A percentile compares a stretch with the other conserved stretches of the same genome.
These are phyloP conservation scores for Eurois occulta DNA, from an alignment of 2,888 invertebrate species.

Conservation along the genomic window DNA sequence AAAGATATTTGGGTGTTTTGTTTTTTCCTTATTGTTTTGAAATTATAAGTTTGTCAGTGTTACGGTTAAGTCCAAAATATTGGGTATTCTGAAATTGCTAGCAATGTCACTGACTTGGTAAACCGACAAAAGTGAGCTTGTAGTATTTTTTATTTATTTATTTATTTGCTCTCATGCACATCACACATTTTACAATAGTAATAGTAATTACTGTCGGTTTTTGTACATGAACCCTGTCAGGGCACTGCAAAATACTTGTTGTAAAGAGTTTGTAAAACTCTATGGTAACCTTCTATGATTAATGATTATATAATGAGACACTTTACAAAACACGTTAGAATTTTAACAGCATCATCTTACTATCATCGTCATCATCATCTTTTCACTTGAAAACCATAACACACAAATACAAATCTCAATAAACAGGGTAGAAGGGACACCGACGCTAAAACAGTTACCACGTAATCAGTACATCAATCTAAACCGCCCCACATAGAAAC, in stretches of 20 bases:
- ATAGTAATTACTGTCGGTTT: too few species aligned
- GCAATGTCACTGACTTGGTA: neutral
- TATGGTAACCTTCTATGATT: neutral
- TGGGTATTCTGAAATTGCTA: neutral
- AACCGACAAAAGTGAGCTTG: neutral
- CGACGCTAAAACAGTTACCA: too few species aligned
- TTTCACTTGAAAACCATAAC: neutral
- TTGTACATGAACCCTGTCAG: too few species aligned
- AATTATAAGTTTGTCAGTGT: neutral
- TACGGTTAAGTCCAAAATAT: neutral
- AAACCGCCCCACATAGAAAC: too few species aligned
- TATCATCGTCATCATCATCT: neutral
- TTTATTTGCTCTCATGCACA: too few species aligned
- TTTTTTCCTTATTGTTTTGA: slow-evolving; percentile 17
- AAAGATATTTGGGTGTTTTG: slow-evolving; percentile 29
- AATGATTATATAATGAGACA: neutral
- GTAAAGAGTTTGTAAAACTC: neutral
- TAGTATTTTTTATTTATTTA: neutral
- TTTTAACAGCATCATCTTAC: too few species aligned
- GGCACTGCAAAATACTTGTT: neutral
- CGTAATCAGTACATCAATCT: too few species aligned
- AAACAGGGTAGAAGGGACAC: too few species aligned
- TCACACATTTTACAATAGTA: too few species aligned
- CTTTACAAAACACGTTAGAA: too few species aligned
- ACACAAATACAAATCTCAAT: too few species aligned